Base-by-base conservation (phyloP, 2,797 vertebrate species). In the Anniella stebbinsi region DNA sequence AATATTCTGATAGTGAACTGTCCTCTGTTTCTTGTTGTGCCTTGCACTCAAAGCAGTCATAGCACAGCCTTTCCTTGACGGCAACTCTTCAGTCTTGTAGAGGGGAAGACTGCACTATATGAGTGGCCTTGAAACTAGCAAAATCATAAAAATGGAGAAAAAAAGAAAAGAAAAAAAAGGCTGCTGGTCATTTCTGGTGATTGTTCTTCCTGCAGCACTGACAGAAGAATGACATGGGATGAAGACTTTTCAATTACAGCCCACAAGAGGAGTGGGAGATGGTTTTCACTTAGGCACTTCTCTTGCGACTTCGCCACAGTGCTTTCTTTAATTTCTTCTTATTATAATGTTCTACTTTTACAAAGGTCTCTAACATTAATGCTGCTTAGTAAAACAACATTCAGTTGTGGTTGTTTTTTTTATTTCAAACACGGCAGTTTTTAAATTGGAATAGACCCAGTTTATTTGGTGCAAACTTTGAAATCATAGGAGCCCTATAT, bases 1-100 rank as follows among this genome's bases (percentile, higher is more conserved):
- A 97, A 99, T 99, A 98, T 99, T 99, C 98, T 99, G 99, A 99
- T 98, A 98, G 97, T 96, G 97, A 98, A 95, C 97, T 98, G 97
- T 97, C 98, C 98, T 98, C 98, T 97, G 97, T 98, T 98, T 98
- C 98, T 97, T 98, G 98, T 98, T 98, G 99, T 98, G 99, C 99
- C 99, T 99, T 98, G 97, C 97, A 97, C 96, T 95, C 97, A 96
- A 94, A 96, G 97, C 97, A 94, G 97, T 96, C 97, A 97, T 93
- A 96, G 97, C 98, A 98, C 98, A 98, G 98, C 97, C 97, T 97
- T 97, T 96, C 96, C 97, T 97, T 97, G 97, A 96, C 95, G 97
- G 97, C 98, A 97, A 97, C 96, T 91, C 96, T 96, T 97, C 97
- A 95, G 96, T 97, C 97, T 97, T 97, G 97, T 95, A 95, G 97